Conservation (phyloP, 2,113 vertebrate genomes). For the Scalopus aquaticus region DNA sequence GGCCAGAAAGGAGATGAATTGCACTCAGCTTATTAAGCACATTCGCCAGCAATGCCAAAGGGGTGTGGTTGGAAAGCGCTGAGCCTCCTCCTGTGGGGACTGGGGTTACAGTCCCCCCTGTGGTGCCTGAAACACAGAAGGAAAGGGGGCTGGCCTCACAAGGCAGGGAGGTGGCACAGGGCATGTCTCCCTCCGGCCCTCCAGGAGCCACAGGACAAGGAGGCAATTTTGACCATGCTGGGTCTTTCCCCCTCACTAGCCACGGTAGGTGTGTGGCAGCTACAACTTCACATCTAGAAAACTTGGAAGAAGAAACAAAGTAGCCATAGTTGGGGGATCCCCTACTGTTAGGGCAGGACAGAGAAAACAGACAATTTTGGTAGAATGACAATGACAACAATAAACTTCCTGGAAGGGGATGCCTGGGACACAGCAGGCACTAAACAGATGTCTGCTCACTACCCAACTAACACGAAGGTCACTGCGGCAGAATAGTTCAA, state of each 20-base stretch:
- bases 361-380: not conserved
- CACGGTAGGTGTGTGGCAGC: not conserved
- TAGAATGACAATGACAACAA: not conserved
- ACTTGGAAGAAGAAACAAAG: not conserved
- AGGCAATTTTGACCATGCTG: not conserved
- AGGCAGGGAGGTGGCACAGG: not conserved
- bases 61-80: too few species aligned
- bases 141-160: not conserved
- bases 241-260: not conserved
- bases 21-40: too few species aligned
- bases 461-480: not conserved
- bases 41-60: too few species aligned
- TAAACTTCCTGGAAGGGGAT: not conserved
- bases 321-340: not conserved
- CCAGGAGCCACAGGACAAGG: not conserved
- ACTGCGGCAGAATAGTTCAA: rapidly evolving
- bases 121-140: not conserved
- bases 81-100: not conserved
- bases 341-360: not conserved
- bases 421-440: not conserved
- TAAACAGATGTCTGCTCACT: not conserved
- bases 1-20: not conserved
- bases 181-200: not conserved
- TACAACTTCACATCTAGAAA: not conserved
- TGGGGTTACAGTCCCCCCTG: too few species aligned